These are phyloP conservation scores for Mycteria americana DNA, from an alignment of 2,797 vertebrate genomes.

Conservation along the genomic window DNA sequence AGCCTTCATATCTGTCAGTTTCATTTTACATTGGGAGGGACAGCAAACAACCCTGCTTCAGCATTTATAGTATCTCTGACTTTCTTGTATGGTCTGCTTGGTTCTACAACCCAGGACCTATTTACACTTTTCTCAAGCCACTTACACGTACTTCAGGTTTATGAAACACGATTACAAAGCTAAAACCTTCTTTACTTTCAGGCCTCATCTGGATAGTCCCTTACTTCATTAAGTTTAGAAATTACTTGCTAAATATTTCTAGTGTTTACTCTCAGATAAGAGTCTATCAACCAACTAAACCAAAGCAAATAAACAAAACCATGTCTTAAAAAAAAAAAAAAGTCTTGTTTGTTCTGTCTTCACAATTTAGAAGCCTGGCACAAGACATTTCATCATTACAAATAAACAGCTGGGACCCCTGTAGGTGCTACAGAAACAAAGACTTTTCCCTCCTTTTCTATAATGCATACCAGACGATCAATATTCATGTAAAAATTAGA, in stretches of 20 bases:
- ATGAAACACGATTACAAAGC: neutral
- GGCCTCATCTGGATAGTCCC: neutral
- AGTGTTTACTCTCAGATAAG: neutral
- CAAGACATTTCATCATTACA: neutral
- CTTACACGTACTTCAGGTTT: neutral
- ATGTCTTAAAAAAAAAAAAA: neutral
- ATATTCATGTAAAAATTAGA: neutral
- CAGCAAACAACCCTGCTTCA: neutral
- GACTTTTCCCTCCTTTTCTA: neutral
- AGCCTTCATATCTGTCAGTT: neutral
- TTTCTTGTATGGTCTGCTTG: neutral
- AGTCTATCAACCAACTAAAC: neutral
- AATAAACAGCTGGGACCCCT: neutral
- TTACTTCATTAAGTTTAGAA: neutral
- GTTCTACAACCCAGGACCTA: neutral
- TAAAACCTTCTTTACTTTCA: neutral
- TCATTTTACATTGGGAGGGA: neutral
- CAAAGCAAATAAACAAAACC: neutral
- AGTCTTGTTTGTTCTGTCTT: neutral
- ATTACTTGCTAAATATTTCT: neutral
- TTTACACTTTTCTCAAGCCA: neutral
- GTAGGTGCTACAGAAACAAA: neutral
- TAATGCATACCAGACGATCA: neutral
- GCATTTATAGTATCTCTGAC: neutral
- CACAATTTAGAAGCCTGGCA: neutral